Evolutionary conservation across 2,888 invertebrate genomes (phyloP), one percentile per base, ranked within the genome.

Genomic region (Philhelius pedissequus): DNA sequence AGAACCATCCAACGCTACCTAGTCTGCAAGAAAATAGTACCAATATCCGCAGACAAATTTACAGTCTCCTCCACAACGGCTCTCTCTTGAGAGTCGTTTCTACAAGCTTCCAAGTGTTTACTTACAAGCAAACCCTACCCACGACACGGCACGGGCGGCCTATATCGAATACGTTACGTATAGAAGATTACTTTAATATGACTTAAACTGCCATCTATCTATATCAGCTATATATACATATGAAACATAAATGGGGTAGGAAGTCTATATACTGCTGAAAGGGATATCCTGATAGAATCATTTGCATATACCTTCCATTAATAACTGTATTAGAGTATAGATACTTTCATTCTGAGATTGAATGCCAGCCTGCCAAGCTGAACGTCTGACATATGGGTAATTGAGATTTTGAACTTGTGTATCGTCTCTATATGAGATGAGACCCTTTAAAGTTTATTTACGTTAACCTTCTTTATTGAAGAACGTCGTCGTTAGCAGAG

Each of bases 251-350:
- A 35, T 48, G 48, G 9, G 38, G 58, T 0, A 45, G 74, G 78
- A 78, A 69, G 78, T 78, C 74, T 75, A 48, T 75, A 48, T 45
- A 62, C 18, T 73, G 73, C 82, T 82, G 20, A 56, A 73, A 70
- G 64, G 78, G 83, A 83, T 83, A 74, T 83, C 78, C 83, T 83
- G 83, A 83, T 83, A 64, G 69, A 83, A 79, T 79, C 78, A 83
- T 83, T 83, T 83, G 83, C 83, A 83, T 83, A 79, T 75, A 83
- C 83, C 83, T 83, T 83, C 78, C 74, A 83, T 83, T 83, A 83
- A 83, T 83, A 83, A 83, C 83, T 83, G 79, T 83, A 83, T 83
- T 79, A 79, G 60, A 70, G 79, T 18, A 32, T 27, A 9, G 15
- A 6, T 27, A n/a, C n/a, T 0, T 15, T 62, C 62, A 40, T 43